Conservation (phyloP, 2,797 vertebrate species). For the Amazona finschi region DNA sequence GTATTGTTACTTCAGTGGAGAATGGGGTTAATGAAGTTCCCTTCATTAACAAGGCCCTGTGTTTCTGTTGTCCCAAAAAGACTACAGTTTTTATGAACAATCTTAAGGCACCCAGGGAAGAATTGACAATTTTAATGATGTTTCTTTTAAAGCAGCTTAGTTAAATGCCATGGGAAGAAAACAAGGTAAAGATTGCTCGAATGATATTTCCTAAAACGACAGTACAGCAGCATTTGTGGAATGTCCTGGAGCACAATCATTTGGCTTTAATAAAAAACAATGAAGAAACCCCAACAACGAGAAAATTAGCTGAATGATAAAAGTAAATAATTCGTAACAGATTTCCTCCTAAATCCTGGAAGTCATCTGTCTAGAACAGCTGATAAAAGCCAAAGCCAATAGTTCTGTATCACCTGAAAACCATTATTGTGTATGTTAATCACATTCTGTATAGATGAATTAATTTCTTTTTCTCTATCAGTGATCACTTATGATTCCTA, state of each 20-base stretch:
- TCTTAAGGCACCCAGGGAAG: neutral
- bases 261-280: slow-evolving; percentile 52
- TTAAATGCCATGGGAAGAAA: slow-evolving; percentile 42
- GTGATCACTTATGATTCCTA: neutral
- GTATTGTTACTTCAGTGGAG: neutral
- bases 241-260: slow-evolving; percentile 43
- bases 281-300: neutral
- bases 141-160: slow-evolving; percentile 19
- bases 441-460: neutral
- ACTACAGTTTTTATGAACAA: neutral
- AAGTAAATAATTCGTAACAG: slow-evolving; percentile 41
- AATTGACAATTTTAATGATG: slow-evolving; percentile 19
- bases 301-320: slow-evolving; percentile 44
- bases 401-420: neutral
- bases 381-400: neutral
- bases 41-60: neutral
- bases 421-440: neutral
- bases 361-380: neutral
- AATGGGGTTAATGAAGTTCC: neutral
- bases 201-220: slow-evolving; percentile 36
- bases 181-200: slow-evolving; percentile 1
- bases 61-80: neutral
- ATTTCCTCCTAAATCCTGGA: slow-evolving; percentile 7
- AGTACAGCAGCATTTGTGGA: slow-evolving; percentile 38
- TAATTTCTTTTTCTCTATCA: neutral